phyloP scores from a whole-genome alignment of 2,113 vertebrate genomes.

The Osmerus mordax region DNA sequence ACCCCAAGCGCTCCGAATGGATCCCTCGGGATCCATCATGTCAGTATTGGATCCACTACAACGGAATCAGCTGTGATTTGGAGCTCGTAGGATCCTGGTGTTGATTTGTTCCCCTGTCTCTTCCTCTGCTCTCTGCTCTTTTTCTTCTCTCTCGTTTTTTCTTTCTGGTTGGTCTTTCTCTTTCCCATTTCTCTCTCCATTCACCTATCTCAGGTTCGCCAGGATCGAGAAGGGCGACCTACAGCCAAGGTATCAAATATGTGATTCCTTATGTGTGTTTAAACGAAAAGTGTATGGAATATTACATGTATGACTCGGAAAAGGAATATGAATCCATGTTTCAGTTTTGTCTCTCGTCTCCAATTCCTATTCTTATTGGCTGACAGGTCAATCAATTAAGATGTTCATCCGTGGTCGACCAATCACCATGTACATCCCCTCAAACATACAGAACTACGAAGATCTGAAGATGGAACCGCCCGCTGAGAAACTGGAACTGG shows the following conservation, averaged over 20 bases:
- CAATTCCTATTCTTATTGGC: not conserved
- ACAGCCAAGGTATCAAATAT: constrained; percentile 73
- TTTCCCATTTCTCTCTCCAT: constrained; percentile 17
- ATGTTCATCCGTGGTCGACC: constrained; percentile 91
- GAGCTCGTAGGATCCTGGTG: constrained; percentile 1
- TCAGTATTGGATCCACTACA: not conserved
- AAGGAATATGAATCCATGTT: not conserved
- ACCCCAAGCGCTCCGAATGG: not conserved
- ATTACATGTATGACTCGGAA: not conserved
- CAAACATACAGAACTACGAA: constrained; percentile 83
- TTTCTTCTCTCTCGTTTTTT: not conserved
- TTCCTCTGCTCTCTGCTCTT: not conserved
- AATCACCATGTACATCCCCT: constrained; percentile 91
- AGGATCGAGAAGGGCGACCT: constrained; percentile 77
- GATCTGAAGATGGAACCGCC: constrained; percentile 84
- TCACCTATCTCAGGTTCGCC: constrained; percentile 58
- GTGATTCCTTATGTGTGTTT: not conserved
- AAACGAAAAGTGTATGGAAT: too few species aligned
- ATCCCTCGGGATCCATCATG: constrained; percentile 22
- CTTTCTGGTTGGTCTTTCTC: not conserved
- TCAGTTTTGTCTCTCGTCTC: not conserved
- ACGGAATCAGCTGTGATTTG: constrained; percentile 29
- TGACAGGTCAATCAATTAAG: constrained; percentile 80
- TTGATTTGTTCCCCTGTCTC: constrained; percentile 23
- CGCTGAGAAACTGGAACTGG: constrained; percentile 80